Base-by-base conservation (phyloP, 2,797 vertebrate species). In the Scarus forsteni region DNA sequence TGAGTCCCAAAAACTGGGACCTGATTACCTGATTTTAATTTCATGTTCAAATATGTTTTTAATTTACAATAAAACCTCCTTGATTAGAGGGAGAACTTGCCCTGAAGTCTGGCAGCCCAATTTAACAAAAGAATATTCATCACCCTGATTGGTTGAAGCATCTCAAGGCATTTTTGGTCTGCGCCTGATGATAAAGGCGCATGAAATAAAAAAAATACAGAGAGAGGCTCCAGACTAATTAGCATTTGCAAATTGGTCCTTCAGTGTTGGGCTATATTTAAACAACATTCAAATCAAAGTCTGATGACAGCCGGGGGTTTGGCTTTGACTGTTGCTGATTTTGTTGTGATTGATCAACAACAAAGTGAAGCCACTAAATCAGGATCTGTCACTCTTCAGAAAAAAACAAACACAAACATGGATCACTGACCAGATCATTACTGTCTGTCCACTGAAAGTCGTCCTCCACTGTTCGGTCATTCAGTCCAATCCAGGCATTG, bases 391-490 rank as follows among this genome's bases (percentile, higher is more conserved):
- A 38, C 6, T 36, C 0, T 1, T 16, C 15, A 5, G 52, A 18
- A 57, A 18, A 15, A 16, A 34, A 49, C 1, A 6, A 62, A 8
- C 19, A 48, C 10, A n/a, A 27, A 27, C 27, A 27, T 27, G 27
- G 14, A 49, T 50, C n/a, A 77, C 96, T 94, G 73, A 98, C 98
- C 95, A 97, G 84, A 27, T 90, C 96, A 0, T 94, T 95, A 87
- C 93, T 94, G 77, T 99, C 98, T 0, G 97, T 99, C 98, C 98
- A 99, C 87, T 99, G 97, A 84, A 99, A 99, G 71, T 99, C 98
- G 50, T 97, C 95, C 85, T 99, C 98, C 75, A 98, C 97, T 0
- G 96, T 99, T 60, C 97, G 93, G 87, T 99, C 97, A 0, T 98
- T 99, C 68, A 99, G 91, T 18, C 98, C 97, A 0, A 99, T 96